Evolutionary conservation across 2,113 vertebrate species (phyloP), one percentile per base, ranked within the genome.

Genomic region (Aix galericulata): DNA sequence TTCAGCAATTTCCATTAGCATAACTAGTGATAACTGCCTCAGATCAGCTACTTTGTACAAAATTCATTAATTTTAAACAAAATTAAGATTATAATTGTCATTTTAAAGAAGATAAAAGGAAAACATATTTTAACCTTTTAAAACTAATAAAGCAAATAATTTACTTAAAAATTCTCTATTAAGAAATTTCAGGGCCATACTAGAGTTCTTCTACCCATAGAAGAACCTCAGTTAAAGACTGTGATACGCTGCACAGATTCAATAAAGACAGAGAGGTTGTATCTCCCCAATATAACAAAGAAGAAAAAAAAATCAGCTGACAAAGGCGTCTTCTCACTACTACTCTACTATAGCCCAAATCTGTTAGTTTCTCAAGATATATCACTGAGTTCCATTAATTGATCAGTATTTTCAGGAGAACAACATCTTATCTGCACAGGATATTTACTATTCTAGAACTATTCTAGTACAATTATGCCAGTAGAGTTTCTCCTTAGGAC

Each of bases 211-310:
- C 36, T 34, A 9, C 11, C 38, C 52, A 23, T 29, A 92, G 36
- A 73, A 32, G n/a, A 73, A 32, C 34, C 21, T 36, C 55, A 31
- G 62, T 36, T 18, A 56, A 46, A 40, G n/a, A 52, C 31, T 81
- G 40, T 55, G 29, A 86, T 15, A 77, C 2, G n/a, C 17, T 71
- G 60, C 42, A 55, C 7, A 50, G 32, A 7, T 87, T 64, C 82
- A 48, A 6, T 25, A 26, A 36, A 46, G 29, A 27, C 29, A 0
- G 0, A 60, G 34, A 62, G 22, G 9, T 44, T 76, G 8, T 6
- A 72, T 9, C 17, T 48, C 53, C 32, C 22, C 46, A 14, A 10
- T n/a, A 58, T 14, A 40, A 82, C 63, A 69, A 56, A 50, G 4
- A 34, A 34, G 5, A 36, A 17, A 20, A 6, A 52, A 17, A 50